Conservation (phyloP, 2,888 invertebrate genomes). For the Eupithecia exiguata region DNA sequence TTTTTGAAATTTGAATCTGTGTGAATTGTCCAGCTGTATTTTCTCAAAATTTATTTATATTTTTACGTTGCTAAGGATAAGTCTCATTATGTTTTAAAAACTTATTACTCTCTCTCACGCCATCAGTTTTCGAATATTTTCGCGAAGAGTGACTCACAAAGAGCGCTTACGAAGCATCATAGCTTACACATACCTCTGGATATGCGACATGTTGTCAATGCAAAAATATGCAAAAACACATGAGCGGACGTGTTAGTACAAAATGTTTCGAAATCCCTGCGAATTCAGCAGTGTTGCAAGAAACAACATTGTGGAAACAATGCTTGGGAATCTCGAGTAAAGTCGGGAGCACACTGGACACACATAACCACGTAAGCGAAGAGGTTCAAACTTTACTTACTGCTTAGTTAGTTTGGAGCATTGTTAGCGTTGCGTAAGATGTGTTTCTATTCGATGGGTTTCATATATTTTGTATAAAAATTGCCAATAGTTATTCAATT, state of each 20-base stretch:
- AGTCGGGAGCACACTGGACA: not conserved
- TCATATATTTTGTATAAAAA: not conserved
- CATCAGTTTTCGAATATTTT: not conserved
- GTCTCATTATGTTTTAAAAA: not conserved
- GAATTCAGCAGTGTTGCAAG: conserved; percentile 78
- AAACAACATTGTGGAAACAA: conserved; percentile 78
- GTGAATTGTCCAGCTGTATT: no score
- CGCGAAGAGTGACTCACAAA: conserved; percentile 31
- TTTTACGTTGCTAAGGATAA: not conserved
- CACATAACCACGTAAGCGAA: not conserved
- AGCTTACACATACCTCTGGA: conserved; percentile 55
- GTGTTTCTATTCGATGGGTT: not conserved
- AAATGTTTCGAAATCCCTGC: conserved; percentile 70
- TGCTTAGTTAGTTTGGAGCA: not conserved
- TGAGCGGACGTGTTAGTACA: conserved; percentile 66
- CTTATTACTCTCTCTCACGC: not conserved
- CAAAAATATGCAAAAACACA: conserved; percentile 62
- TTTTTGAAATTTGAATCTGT: no score
- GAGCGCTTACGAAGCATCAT: conserved; percentile 27
- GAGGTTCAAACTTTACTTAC: not conserved
- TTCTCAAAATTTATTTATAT: not conserved
- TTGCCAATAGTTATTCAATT: not conserved
- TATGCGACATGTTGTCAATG: conserved; percentile 56
- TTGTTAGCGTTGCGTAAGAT: not conserved
- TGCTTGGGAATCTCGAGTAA: conserved; percentile 67